These are phyloP conservation scores for Ianthella basta DNA, from an alignment of 37 sponge, comb jelly and placozoan genomes.

Conservation along the genomic window DNA sequence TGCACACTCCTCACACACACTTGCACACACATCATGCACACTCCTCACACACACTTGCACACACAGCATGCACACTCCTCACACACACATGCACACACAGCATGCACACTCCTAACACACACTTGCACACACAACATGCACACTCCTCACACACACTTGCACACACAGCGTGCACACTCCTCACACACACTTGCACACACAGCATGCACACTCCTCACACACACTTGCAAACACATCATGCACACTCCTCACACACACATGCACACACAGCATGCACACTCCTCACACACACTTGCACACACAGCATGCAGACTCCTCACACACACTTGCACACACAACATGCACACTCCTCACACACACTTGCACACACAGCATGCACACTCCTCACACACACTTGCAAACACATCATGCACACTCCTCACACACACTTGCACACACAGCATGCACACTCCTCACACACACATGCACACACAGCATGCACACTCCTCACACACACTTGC, in stretches of 20 bases:
- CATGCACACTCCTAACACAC: constrained; percentile 24
- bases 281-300: constrained; percentile 25
- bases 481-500: constrained; percentile 25
- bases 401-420: neutral
- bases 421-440: constrained; percentile 27
- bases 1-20: constrained; percentile 21
- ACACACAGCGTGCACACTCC: constrained; percentile 10
- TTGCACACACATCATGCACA: neutral
- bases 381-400: constrained; percentile 16
- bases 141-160: constrained; percentile 24
- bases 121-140: constrained; percentile 26
- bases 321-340: constrained; percentile 29
- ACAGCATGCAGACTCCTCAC: constrained; percentile 23
- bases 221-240: neutral
- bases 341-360: constrained; percentile 33
- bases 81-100: constrained; percentile 29
- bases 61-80: too few relatives aligned
- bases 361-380: constrained; percentile 21
- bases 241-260: constrained; percentile 23
- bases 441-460: too few relatives aligned
- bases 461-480: constrained; percentile 24
- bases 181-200: too few relatives aligned
- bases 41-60: constrained; percentile 17
- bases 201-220: constrained; percentile 13
- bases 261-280: constrained; percentile 30